A percentile compares a stretch with the other conserved stretches of the same genome.
Evolutionary conservation across 2,797 vertebrate genomes (phyloP).

Genomic region (Glossophaga mutica): DNA sequence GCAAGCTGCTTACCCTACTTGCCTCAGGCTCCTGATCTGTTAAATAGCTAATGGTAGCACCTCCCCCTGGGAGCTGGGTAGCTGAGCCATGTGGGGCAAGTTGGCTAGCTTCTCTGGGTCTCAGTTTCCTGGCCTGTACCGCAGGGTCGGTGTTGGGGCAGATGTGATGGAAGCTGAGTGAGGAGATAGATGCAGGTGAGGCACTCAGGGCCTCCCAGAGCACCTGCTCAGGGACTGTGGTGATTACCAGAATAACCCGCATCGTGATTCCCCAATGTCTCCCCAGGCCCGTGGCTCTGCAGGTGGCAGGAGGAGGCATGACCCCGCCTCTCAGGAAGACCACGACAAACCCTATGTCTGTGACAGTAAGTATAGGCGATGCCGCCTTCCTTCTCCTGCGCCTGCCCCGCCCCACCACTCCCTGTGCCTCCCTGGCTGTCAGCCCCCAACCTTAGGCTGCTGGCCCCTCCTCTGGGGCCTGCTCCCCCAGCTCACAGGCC

Average conservation of each 20-base stretch:
- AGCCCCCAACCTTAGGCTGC: neutral
- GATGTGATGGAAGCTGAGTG: neutral
- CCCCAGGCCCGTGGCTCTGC: constrained; percentile 93
- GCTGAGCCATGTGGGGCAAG: neutral
- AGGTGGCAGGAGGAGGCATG: constrained; percentile 90
- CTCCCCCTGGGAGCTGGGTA: neutral
- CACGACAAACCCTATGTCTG: constrained; percentile 98
- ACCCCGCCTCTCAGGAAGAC: constrained; percentile 90
- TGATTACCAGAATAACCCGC: neutral
- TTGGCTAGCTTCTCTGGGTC: neutral
- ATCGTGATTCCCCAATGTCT: constrained; percentile 55
- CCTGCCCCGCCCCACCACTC: neutral
- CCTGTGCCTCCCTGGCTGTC: constrained; percentile 37
- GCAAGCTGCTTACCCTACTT: neutral
- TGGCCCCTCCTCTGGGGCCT: constrained; percentile 10
- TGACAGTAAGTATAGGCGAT: constrained; percentile 91
- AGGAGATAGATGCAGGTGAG: neutral
- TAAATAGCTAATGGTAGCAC: neutral
- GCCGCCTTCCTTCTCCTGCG: neutral
- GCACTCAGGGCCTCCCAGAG: neutral
- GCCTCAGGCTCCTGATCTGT: neutral
- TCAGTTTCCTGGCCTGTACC: neutral
- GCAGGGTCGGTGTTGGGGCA: neutral
- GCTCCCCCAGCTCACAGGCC: constrained; percentile 48
- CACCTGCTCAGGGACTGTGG: rapidly evolving